Evolutionary conservation across 2,888 invertebrate genomes (phyloP).

Genomic region (Melieria crassipennis): DNA sequence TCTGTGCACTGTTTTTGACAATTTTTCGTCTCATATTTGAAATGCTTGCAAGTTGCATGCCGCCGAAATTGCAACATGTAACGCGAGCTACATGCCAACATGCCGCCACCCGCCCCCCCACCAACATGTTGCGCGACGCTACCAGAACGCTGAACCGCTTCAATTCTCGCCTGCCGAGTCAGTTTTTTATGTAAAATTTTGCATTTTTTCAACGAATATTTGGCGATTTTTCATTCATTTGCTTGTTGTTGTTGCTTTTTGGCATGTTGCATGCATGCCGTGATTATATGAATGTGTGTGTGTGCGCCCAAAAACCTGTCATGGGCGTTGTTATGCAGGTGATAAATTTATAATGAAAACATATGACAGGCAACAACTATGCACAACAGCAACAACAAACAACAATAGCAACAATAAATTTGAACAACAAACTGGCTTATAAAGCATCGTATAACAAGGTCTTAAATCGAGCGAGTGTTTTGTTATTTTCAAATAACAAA

Average conservation of each 20-base stretch:
- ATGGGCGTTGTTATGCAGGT: slow-evolving; percentile 31
- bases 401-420: neutral
- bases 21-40: slow-evolving; percentile 1
- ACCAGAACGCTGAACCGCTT: no score
- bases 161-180: no score
- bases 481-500: no score
- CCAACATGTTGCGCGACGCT: neutral
- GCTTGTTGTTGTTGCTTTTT: neutral
- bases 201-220: neutral
- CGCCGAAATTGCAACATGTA: slow-evolving; percentile 1
- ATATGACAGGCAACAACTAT: slow-evolving; percentile 25
- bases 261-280: no score
- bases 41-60: slow-evolving; percentile 2
- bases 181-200: neutral
- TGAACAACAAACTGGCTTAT: no score
- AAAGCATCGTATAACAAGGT: no score
- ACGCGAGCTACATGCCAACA: neutral
- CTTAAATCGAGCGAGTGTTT: no score
- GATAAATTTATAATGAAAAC: slow-evolving; percentile 34
- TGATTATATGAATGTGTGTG: neutral
- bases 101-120: neutral
- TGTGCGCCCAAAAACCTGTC: slow-evolving; percentile 28
- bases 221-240: slow-evolving; percentile 7
- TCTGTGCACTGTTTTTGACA: neutral
- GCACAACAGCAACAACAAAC: slow-evolving; percentile 23